Conservation (phyloP, 2,888 invertebrate genomes). For the Caenorhabditis zanzibari region DNA sequence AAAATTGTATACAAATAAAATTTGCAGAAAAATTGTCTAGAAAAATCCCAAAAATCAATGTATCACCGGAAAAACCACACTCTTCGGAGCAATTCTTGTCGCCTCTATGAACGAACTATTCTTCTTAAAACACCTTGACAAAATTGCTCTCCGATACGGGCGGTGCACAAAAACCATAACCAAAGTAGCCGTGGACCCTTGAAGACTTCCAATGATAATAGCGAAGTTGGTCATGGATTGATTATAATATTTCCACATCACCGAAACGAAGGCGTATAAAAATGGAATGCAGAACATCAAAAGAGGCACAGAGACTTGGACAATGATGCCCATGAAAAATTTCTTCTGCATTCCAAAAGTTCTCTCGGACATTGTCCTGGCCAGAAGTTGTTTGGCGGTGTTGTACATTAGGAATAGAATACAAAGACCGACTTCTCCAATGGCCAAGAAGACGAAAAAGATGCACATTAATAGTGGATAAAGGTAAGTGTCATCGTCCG, state of each 20-base stretch:
- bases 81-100: background rate
- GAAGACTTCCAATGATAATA: background rate
- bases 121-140: background rate
- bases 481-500: background rate
- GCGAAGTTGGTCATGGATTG: background rate
- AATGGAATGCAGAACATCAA: background rate
- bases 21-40: too few relatives aligned
- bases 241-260: background rate
- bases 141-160: constrained; percentile 5
- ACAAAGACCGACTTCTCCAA: background rate
- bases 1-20: too few relatives aligned
- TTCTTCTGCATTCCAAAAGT: constrained; percentile 15
- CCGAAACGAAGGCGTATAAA: background rate
- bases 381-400: background rate
- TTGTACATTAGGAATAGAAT: background rate
- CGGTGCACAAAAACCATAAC: constrained; percentile 12
- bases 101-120: background rate
- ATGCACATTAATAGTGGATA: background rate
- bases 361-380: background rate
- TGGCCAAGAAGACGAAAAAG: background rate
- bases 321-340: background rate
- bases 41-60: background rate
- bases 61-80: background rate
- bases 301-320: constrained; percentile 9
- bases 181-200: background rate